phyloP scores from a whole-genome alignment of 2,797 vertebrate genomes.

The Eulemur coronatus region DNA sequence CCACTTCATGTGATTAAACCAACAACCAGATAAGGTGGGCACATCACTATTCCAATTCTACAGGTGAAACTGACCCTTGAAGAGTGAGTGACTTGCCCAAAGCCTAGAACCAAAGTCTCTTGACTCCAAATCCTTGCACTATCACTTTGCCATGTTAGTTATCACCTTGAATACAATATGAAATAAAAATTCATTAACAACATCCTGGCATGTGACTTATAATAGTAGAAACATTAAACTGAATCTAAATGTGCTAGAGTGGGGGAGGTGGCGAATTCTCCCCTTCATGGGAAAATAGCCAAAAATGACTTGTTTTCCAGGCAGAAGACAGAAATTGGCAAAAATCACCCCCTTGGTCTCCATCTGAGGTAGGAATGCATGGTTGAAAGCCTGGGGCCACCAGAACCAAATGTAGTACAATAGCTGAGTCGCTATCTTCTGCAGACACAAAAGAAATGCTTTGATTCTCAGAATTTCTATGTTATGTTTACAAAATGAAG shows the following conservation, averaged over 20 bases:
- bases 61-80: not conserved
- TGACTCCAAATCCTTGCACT: not conserved
- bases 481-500: constrained; percentile 31
- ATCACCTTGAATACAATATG: not conserved
- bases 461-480: constrained; percentile 4
- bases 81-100: not conserved
- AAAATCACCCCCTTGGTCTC: not conserved
- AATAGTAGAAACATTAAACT: constrained; percentile 5
- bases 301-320: not conserved
- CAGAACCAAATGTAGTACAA: not conserved
- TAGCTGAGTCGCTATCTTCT: not conserved
- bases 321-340: not conserved
- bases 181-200: not conserved
- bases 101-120: not conserved
- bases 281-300: not conserved
- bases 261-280: not conserved
- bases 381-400: not conserved
- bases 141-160: not conserved
- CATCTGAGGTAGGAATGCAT: not conserved
- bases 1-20: not conserved
- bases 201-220: not conserved
- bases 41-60: not conserved
- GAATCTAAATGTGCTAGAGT: not conserved
- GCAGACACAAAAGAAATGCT: not conserved
- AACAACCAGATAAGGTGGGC: not conserved